phyloP scores from a whole-genome alignment of 2,113 vertebrate genomes.

The Protobothrops flavoviridis region DNA sequence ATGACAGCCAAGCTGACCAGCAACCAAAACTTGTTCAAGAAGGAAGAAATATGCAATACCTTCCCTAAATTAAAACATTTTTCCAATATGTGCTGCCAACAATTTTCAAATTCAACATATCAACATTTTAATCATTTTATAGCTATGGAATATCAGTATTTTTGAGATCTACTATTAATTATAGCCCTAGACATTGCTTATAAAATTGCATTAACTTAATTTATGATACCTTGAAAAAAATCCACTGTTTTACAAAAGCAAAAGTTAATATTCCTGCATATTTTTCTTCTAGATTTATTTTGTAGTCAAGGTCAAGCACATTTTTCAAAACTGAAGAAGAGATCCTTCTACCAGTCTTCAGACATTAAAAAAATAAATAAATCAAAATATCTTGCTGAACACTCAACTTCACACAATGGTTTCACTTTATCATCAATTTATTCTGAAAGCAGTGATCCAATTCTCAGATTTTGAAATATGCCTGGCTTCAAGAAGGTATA shows the following conservation, averaged over 20 bases:
- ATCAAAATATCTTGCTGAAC: not conserved
- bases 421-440: not conserved
- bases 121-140: not conserved
- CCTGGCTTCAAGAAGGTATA: not conserved
- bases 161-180: not conserved
- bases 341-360: constrained; percentile 14
- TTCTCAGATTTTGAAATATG: constrained; percentile 10
- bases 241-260: not conserved
- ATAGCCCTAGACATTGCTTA: not conserved
- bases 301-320: not conserved
- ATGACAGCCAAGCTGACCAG: not conserved
- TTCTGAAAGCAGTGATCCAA: not conserved
- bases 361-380: not conserved
- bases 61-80: not conserved
- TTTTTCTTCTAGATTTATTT: constrained; percentile 9
- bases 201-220: not conserved
- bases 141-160: not conserved
- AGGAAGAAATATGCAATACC: not conserved
- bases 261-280: not conserved
- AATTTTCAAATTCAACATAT: not conserved
- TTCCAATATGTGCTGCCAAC: not conserved
- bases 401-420: not conserved
- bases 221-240: not conserved
- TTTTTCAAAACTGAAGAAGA: constrained; percentile 9
- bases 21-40: not conserved